Evolutionary conservation across 2,113 vertebrate genomes (phyloP).

Genomic region (Xerus inauris): DNA sequence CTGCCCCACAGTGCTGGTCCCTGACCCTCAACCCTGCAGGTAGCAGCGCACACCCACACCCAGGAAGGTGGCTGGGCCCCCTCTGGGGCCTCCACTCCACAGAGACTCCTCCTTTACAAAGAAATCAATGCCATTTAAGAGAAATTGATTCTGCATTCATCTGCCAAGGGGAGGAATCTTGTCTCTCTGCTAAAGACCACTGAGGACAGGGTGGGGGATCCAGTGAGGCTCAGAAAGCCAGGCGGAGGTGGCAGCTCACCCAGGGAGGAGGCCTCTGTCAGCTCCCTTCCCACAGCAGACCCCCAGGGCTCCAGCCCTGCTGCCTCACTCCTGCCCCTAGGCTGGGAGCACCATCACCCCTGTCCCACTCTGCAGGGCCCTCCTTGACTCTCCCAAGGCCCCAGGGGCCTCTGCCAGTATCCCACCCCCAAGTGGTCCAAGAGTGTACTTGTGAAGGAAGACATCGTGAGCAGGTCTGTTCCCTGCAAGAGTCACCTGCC

Average conservation of each 20-base stretch:
- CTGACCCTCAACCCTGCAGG: rapidly evolving
- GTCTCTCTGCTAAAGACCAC: neutral
- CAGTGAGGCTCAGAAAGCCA: neutral
- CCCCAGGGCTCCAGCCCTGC: neutral
- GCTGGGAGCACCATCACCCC: too few species aligned
- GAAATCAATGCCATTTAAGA: slow-evolving; percentile 5
- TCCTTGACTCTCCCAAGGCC: neutral
- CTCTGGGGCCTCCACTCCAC: neutral
- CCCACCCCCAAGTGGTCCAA: neutral
- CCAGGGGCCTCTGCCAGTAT: neutral
- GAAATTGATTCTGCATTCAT: neutral
- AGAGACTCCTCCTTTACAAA: neutral
- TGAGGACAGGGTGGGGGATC: rapidly evolving
- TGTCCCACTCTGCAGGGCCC: too few species aligned
- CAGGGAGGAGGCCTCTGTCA: rapidly evolving
- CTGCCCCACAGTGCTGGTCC: neutral
- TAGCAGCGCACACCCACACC: neutral
- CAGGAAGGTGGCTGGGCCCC: neutral
- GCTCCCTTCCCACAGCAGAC: neutral
- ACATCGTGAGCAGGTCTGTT: rapidly evolving
- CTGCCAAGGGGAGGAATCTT: neutral
- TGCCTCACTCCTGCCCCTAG: too few species aligned
- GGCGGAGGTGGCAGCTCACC: rapidly evolving
- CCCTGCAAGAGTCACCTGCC: neutral
- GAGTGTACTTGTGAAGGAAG: neutral